Conservation (phyloP, 2,113 vertebrate genomes). For the Spermophilus dauricus region DNA sequence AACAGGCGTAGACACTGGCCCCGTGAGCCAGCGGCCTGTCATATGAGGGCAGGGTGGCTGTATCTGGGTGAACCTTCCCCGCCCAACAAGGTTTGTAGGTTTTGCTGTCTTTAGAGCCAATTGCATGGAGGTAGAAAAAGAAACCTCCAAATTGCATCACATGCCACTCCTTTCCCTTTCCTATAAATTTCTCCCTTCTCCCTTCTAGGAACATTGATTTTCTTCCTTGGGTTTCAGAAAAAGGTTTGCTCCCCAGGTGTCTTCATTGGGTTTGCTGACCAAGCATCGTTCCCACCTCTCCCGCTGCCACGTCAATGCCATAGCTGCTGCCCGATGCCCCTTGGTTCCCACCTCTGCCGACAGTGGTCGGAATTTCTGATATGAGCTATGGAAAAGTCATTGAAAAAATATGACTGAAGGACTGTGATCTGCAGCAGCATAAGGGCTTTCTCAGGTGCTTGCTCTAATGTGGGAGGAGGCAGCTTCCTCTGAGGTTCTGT, state of each 20-base stretch:
- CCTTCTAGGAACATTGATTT: conserved; percentile 83
- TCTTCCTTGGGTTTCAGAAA: conserved; percentile 80
- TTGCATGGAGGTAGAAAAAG: not conserved
- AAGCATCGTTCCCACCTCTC: conserved; percentile 39
- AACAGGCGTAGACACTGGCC: not conserved
- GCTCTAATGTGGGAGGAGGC: not conserved
- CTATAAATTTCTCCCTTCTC: conserved; percentile 54
- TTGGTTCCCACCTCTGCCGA: not conserved
- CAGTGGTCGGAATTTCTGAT: not conserved
- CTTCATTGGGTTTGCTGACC: not conserved
- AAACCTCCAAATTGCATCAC: conserved; percentile 67
- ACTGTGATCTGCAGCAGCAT: not conserved
- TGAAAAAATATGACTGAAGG: not conserved
- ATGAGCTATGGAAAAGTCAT: not conserved
- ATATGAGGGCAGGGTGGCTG: not conserved
- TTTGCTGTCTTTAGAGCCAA: conserved; percentile 50
- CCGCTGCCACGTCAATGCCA: not conserved
- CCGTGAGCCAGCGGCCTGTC: not conserved
- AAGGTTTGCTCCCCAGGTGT: conserved; percentile 74
- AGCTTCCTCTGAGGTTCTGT: not conserved
- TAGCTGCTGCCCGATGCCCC: not conserved
- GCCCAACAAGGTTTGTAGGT: conserved; percentile 40
- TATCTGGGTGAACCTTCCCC: not conserved
- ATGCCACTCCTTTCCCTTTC: conserved; percentile 69
- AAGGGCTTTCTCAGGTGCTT: not conserved